A percentile compares a stretch with the other conserved stretches of the same genome.
phyloP scores from a whole-genome alignment of 2,797 vertebrate genomes.

The Rhinogobio ventralis region DNA sequence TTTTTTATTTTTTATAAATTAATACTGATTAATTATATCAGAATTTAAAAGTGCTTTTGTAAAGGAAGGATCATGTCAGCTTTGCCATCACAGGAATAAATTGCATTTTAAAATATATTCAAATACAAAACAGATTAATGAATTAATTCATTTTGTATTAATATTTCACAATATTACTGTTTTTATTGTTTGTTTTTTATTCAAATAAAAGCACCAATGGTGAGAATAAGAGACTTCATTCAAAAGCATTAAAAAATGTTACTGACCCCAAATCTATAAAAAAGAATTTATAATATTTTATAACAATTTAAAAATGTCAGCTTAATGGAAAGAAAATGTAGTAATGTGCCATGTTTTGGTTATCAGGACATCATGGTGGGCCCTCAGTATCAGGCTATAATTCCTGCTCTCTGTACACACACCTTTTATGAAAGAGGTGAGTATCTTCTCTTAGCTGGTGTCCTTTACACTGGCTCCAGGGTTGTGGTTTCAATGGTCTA shows the following conservation, averaged over 20 bases:
- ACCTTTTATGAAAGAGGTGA: constrained; percentile 84
- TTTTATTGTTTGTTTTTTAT: background rate
- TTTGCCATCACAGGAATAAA: background rate
- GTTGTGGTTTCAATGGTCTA: constrained; percentile 1
- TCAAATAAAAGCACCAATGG: no score
- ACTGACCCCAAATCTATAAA: background rate
- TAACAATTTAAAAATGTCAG: background rate
- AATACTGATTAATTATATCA: background rate
- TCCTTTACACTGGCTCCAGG: background rate
- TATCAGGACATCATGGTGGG: constrained; percentile 94
- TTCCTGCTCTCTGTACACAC: constrained; percentile 81
- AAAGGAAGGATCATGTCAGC: background rate
- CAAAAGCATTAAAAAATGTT: background rate
- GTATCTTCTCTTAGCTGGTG: constrained; percentile 42
- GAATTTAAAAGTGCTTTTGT: background rate
- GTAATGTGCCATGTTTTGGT: constrained; percentile 28
- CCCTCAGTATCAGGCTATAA: constrained; percentile 90
- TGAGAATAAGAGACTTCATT: background rate
- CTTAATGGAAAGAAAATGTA: background rate
- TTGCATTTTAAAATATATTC: background rate
- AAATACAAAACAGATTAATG: background rate
- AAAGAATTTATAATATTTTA: background rate
- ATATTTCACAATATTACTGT: background rate
- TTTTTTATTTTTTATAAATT: background rate
- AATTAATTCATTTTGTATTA: background rate